These are phyloP conservation scores for Craseonycteris thonglongyai DNA, from an alignment of 2,113 vertebrate genomes.

Conservation along the genomic window DNA sequence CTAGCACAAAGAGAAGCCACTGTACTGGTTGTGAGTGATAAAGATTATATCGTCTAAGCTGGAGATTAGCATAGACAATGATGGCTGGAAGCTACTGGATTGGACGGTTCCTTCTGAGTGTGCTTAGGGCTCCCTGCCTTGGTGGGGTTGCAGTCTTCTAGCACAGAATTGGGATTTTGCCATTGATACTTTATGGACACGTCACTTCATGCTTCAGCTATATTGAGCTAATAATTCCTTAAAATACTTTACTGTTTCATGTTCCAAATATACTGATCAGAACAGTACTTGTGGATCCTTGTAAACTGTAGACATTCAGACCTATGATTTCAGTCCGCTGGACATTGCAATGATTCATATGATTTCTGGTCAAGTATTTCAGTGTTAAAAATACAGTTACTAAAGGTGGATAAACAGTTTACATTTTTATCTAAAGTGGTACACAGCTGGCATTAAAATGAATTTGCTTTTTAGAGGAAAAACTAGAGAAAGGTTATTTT, in stretches of 20 bases:
- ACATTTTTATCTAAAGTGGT: neutral
- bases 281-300: neutral
- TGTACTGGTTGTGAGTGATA: neutral
- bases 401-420: neutral
- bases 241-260: conserved; percentile 8
- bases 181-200: no score
- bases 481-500: neutral
- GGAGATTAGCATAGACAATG: neutral
- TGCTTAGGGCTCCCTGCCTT: neutral
- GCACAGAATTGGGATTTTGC: neutral
- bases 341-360: neutral
- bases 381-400: neutral
- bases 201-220: neutral
- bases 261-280: neutral
- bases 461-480: conserved; percentile 35
- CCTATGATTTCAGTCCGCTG: neutral
- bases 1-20: neutral
- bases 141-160: neutral
- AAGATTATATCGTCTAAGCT: neutral
- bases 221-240: neutral
- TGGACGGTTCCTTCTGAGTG: neutral
- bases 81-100: neutral
- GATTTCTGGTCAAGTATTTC: neutral
- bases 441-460: conserved; percentile 1
- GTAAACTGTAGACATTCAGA: neutral